Base-by-base conservation (phyloP, 1,140 invertebrate genomes). In the Anastrepha obliqua region DNA sequence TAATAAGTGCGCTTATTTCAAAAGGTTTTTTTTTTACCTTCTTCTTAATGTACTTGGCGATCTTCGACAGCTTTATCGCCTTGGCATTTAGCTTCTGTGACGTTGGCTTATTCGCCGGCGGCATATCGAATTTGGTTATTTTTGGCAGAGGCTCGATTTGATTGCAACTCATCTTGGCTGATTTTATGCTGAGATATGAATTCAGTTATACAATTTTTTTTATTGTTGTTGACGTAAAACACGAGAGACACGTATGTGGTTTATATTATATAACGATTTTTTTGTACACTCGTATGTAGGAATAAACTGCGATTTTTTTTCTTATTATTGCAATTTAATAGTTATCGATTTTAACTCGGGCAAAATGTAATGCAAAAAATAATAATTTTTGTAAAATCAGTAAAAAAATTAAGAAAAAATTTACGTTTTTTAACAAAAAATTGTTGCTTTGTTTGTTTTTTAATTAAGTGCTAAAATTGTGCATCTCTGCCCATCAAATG, bases 41-140 rank as follows among this genome's bases (percentile, higher is more conserved):
- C 89, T 92, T 91, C 89, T 91, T 91, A 87, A 93, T 92, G 86
- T 93, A 93, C 91, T 92, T 93, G 85, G 91, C 92, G 90, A 93
- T 90, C 92, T 92, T 92, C 59, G 91, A 89, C 81, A 93, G 86
- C 89, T 93, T 93, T 86, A 92, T 91, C 85, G 91, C 89, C 88
- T 93, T 93, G 87, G 89, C 92, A 89, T 90, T 93, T 91, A 93
- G 91, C 90, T 89, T 93, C 8, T 59, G 59, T 13, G 86, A 67
- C 8, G 29, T 6, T 59, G 62, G 51, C 67, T 70, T 87, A n/a
- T 55, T 87, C 67, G 86, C 64, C 39, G 47, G 67, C 42, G 67
- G 67, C 67, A 74, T 47, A 86, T 86, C 64, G 47, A 64, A 65
- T 64, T 86, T 86, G 20, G 20, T 2, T 81, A 60, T 87, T 87